Conservation (phyloP, 2,113 vertebrate species). For the Eulacestoma nigropectus region DNA sequence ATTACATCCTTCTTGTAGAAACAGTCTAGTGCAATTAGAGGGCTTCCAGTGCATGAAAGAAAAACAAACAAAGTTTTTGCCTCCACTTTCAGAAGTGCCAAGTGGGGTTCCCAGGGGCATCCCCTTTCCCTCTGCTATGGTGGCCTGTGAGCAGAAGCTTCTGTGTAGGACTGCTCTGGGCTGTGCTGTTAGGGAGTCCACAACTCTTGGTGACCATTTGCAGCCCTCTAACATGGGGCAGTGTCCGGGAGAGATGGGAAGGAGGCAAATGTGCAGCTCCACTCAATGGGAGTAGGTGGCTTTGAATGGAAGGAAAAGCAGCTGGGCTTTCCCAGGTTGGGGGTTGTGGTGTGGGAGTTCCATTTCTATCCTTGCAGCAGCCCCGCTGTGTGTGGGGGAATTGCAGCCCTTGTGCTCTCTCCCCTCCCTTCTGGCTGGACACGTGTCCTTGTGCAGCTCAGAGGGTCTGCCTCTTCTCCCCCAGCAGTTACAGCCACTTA, state of each 20-base stretch:
- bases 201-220: neutral
- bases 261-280: neutral
- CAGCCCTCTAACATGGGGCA: neutral
- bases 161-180: neutral
- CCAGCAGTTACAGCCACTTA: neutral
- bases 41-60: conserved; percentile 10
- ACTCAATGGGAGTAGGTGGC: neutral
- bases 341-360: neutral
- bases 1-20: conserved; percentile 66
- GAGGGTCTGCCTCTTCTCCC: neutral
- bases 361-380: neutral
- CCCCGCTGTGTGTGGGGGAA: neutral
- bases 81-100: neutral
- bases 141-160: neutral
- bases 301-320: neutral
- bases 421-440: neutral
- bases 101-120: neutral
- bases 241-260: neutral
- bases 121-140: neutral
- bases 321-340: neutral
- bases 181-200: neutral
- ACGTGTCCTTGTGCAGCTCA: neutral
- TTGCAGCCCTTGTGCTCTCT: neutral
- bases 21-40: conserved; percentile 64
- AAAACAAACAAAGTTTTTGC: conserved; percentile 31